These are phyloP conservation scores for Habroteleia sp. DNA, from an alignment of 2,888 invertebrate species.

Conservation along the genomic window DNA sequence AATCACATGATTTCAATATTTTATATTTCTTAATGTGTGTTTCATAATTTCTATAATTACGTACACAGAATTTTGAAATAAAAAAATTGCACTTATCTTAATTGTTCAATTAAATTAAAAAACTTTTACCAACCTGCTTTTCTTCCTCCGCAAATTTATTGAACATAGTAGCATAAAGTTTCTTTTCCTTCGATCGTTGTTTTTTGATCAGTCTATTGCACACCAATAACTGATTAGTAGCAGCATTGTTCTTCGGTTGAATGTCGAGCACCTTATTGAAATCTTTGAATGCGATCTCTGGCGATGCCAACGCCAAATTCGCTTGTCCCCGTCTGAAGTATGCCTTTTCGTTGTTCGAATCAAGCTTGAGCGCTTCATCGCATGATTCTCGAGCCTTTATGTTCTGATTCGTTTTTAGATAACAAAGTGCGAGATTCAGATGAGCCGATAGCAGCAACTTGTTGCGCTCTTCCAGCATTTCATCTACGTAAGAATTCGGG, in stretches of 20 bases:
- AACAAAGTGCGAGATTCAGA: slow-evolving; percentile 91
- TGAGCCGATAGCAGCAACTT: slow-evolving; percentile 86
- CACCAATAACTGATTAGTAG: slow-evolving; percentile 87
- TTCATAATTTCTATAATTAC: no score
- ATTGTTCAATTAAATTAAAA: slow-evolving; percentile 3
- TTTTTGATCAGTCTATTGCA: slow-evolving; percentile 89
- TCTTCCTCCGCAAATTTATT: slow-evolving; percentile 93
- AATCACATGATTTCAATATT: no score
- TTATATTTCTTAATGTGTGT: no score
- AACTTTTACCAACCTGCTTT: slow-evolving; percentile 82
- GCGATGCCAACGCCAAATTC: slow-evolving; percentile 87
- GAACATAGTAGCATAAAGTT: slow-evolving; percentile 97
- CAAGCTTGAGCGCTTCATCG: slow-evolving; percentile 88
- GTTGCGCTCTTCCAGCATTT: slow-evolving; percentile 81
- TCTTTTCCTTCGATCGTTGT: slow-evolving; percentile 90
- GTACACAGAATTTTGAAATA: no score
- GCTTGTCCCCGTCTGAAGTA: slow-evolving; percentile 94
- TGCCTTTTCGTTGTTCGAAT: slow-evolving; percentile 92
- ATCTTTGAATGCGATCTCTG: slow-evolving; percentile 88
- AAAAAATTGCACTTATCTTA: no score
- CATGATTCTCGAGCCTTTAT: slow-evolving; percentile 89
- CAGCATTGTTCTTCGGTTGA: slow-evolving; percentile 95
- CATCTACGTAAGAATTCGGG: slow-evolving; percentile 63
- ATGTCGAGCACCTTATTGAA: slow-evolving; percentile 89
- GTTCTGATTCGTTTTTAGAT: slow-evolving; percentile 88